phyloP scores from a whole-genome alignment of 2,888 invertebrate species.

The Thysanoteuthis rhombus region DNA sequence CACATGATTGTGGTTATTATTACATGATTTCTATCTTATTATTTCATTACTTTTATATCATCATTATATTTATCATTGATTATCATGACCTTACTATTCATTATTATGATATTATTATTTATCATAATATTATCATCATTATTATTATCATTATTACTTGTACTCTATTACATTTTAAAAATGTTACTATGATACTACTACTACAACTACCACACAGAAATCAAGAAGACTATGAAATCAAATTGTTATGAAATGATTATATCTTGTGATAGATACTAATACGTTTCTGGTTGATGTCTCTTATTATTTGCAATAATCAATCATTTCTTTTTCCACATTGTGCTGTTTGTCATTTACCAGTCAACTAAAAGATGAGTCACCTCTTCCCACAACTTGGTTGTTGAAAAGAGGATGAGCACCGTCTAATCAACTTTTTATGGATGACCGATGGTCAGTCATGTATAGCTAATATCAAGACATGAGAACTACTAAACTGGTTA shows the following conservation, averaged over 20 bases:
- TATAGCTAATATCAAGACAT: neutral
- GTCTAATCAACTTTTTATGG: constrained; percentile 12
- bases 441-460: constrained; percentile 12
- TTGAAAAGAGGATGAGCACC: neutral
- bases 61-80: neutral
- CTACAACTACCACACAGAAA: neutral
- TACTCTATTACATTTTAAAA: neutral
- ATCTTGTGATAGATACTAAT: neutral
- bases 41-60: too few species aligned
- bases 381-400: neutral
- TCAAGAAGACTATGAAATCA: neutral
- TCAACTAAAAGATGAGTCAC: neutral
- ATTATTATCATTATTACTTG: neutral
- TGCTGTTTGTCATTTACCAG: neutral
- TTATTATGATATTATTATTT: too few species aligned
- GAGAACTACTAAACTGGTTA: neutral
- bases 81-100: too few species aligned
- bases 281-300: neutral
- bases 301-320: neutral
- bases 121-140: too few species aligned
- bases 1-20: too few species aligned
- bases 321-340: neutral
- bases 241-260: neutral
- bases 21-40: too few species aligned
- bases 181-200: too few species aligned